Evolutionary conservation across 2,888 invertebrate species (phyloP).

Genomic region (Eurytoma adleriae): DNA sequence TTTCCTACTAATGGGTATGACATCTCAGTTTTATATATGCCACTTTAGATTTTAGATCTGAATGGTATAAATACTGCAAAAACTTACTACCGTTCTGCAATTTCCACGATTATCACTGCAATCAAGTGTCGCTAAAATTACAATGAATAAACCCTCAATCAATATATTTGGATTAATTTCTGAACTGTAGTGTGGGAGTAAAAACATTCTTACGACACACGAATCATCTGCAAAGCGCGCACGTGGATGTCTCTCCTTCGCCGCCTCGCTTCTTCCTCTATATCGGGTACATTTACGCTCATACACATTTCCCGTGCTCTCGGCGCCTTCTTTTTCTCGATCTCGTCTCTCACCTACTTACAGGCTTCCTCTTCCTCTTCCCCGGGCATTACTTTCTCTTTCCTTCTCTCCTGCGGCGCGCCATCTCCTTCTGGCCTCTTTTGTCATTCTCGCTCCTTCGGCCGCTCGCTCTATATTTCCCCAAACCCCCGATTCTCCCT

Average conservation of each 20-base stretch:
- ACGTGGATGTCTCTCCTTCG: neutral
- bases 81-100: too few relatives aligned
- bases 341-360: constrained; percentile 55
- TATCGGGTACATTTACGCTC: neutral
- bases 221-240: neutral
- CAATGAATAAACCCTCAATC: too few relatives aligned
- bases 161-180: too few relatives aligned
- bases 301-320: neutral
- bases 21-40: too few relatives aligned
- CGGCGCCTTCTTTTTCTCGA: constrained; percentile 26
- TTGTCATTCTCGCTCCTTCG: constrained; percentile 54
- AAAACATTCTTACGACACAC: too few relatives aligned
- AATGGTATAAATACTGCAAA: too few relatives aligned
- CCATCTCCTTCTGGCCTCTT: constrained; percentile 44
- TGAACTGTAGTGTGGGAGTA: too few relatives aligned
- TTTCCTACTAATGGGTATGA: too few relatives aligned
- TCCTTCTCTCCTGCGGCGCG: constrained; percentile 56
- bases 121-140: too few relatives aligned
- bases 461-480: constrained; percentile 54
- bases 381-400: constrained; percentile 51
- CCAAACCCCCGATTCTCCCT: constrained; percentile 43
- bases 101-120: too few relatives aligned
- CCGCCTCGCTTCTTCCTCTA: neutral
- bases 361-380: constrained; percentile 39
- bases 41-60: too few relatives aligned